Percentiles rank a stretch among this genome's conserved stretches.
These are phyloP conservation scores for Fundulus diaphanus DNA, from an alignment of 2,797 vertebrate species.

Conservation along the genomic window DNA sequence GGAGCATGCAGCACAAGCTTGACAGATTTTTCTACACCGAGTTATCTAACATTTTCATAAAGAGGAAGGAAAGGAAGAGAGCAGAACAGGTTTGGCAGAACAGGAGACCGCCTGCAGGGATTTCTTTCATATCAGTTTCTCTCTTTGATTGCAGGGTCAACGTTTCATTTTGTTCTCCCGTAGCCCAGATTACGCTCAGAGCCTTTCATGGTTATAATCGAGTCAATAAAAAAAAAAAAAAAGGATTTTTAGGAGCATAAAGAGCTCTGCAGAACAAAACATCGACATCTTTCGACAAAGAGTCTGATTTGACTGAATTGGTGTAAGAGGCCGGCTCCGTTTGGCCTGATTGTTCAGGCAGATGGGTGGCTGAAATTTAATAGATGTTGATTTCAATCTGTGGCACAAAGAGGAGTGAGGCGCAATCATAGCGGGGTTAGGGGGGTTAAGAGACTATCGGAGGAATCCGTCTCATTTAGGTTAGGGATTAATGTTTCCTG, in stretches of 20 bases:
- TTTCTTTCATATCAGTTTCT: conserved; percentile 6
- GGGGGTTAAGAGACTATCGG: not conserved
- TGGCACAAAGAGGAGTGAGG: conserved; percentile 11
- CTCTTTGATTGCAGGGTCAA: conserved; percentile 40
- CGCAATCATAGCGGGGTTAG: conserved; percentile 7
- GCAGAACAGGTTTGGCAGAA: conserved; percentile 36
- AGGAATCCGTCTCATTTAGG: not conserved
- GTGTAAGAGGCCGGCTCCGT: not conserved
- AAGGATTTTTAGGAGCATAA: not conserved
- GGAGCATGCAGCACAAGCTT: conserved; percentile 28
- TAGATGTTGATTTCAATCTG: not conserved
- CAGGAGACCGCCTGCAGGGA: conserved; percentile 17
- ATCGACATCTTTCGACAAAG: not conserved
- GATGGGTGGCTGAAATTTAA: not conserved
- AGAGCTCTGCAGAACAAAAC: not conserved
- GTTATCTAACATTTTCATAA: not conserved
- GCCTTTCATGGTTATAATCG: not conserved
- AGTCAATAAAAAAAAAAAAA: not conserved
- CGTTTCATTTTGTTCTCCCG: conserved; percentile 19
- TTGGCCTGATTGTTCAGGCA: not conserved
- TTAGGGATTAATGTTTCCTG: not conserved
- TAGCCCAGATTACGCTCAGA: conserved; percentile 7
- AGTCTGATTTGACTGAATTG: not conserved
- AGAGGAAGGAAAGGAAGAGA: conserved; percentile 17
- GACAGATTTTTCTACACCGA: not conserved